Evolutionary conservation across 1,140 invertebrate genomes (phyloP).

Genomic region (Drosophila arawakana): DNA sequence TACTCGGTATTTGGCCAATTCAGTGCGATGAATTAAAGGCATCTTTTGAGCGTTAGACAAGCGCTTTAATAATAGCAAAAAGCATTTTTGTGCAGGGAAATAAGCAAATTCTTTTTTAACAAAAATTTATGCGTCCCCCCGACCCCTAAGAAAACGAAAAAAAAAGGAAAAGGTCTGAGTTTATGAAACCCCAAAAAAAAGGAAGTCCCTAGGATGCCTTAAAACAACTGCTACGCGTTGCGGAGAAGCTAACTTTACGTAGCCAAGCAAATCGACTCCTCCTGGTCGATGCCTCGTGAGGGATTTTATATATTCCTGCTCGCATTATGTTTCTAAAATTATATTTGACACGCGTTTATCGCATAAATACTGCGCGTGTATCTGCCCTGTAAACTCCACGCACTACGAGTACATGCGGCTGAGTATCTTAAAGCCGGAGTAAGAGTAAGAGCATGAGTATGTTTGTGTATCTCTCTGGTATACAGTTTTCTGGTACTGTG

Average conservation of each 20-base stretch:
- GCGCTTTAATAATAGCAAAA: slow-evolving; percentile 12
- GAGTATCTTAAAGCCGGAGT: background rate
- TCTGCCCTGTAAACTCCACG: slow-evolving; percentile 25
- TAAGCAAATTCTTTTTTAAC: slow-evolving; percentile 20
- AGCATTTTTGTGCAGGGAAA: slow-evolving; percentile 9
- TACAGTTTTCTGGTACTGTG: background rate
- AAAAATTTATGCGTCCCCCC: slow-evolving; percentile 6
- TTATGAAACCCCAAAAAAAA: background rate
- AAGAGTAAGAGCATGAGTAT: background rate
- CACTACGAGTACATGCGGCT: slow-evolving; percentile 14
- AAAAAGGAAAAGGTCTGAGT: background rate
- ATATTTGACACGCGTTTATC: slow-evolving; percentile 55
- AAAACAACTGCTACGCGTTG: background rate
- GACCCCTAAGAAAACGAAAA: background rate
- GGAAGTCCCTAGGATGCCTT: slow-evolving; percentile 17
- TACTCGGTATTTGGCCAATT: background rate
- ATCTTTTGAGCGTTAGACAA: background rate
- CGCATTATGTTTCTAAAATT: slow-evolving; percentile 46
- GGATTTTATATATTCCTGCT: slow-evolving; percentile 38
- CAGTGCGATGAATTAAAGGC: slow-evolving; percentile 5
- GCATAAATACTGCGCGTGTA: slow-evolving; percentile 50
- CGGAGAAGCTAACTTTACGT: slow-evolving; percentile 13
- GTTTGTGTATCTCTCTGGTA: slow-evolving; percentile 8
- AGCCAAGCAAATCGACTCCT: background rate
- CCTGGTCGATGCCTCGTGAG: slow-evolving; percentile 9